These are phyloP conservation scores for Mesochorus sp. DNA, from an alignment of 2,888 invertebrate genomes.

Conservation along the genomic window DNA sequence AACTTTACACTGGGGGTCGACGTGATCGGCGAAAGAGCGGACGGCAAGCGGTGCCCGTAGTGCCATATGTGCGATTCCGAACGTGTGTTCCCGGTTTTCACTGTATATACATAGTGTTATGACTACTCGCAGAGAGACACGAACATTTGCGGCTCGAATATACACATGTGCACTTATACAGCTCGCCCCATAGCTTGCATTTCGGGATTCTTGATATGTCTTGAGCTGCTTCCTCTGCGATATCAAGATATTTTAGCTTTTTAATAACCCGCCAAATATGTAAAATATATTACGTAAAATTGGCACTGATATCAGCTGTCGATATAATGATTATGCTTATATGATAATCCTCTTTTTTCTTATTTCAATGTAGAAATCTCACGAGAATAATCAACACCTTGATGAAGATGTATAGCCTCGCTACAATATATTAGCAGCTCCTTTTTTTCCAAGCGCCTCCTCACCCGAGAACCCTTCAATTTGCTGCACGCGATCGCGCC, in stretches of 20 bases:
- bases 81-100: conserved; percentile 61
- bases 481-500: conserved; percentile 70
- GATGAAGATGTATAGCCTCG: conserved; percentile 22
- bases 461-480: conserved; percentile 66
- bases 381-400: conserved; percentile 49
- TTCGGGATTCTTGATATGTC: neutral
- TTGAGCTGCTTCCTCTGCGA: neutral
- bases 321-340: conserved; percentile 15
- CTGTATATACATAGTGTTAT: conserved; percentile 50
- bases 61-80: conserved; percentile 77
- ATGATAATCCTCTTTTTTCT: neutral
- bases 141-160: conserved; percentile 41
- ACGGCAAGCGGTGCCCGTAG: conserved; percentile 56
- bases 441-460: conserved; percentile 32
- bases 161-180: neutral
- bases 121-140: conserved; percentile 58
- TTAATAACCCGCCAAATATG: neutral
- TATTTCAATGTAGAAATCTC: neutral
- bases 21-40: conserved; percentile 52
- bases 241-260: too few relatives aligned
- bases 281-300: neutral
- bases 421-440: conserved; percentile 43
- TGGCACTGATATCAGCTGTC: neutral
- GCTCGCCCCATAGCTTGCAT: neutral
- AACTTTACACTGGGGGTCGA: conserved; percentile 76